Evolutionary conservation across 35 echinoderm and acorn worm species (phyloP).

Genomic region (Chiridota heheva): DNA sequence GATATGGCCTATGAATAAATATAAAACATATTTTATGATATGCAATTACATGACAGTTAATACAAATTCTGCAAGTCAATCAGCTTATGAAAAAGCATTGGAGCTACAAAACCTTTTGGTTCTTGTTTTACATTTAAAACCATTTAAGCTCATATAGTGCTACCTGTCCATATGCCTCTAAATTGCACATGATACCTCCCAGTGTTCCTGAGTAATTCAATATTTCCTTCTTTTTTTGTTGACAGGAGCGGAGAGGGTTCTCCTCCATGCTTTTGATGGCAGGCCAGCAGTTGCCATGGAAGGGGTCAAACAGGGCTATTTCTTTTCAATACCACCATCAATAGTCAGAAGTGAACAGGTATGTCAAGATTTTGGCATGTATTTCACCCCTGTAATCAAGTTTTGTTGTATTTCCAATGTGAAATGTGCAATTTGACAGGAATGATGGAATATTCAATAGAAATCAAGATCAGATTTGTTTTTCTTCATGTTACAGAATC

Average conservation of each 20-base stretch:
- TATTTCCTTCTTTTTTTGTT: background rate
- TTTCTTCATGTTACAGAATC: too few relatives aligned
- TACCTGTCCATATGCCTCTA: too few relatives aligned
- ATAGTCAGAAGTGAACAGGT: constrained; percentile 99
- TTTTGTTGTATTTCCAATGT: background rate
- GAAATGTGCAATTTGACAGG: background rate
- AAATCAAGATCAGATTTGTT: background rate
- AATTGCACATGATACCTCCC: too few relatives aligned
- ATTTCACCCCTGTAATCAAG: background rate
- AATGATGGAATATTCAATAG: background rate
- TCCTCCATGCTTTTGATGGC: constrained; percentile 99
- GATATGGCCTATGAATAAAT: too few relatives aligned
- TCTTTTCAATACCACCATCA: constrained; percentile 94
- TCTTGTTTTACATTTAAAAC: too few relatives aligned
- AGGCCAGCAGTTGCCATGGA: constrained; percentile 76
- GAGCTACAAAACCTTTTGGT: too few relatives aligned
- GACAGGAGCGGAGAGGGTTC: constrained; percentile 79
- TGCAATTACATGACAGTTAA: too few relatives aligned
- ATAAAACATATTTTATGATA: too few relatives aligned
- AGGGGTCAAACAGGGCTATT: constrained; percentile 85
- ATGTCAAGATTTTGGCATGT: background rate
- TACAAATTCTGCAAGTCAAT: too few relatives aligned
- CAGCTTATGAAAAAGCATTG: too few relatives aligned
- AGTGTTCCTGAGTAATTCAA: background rate
- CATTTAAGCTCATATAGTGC: too few relatives aligned